These are phyloP conservation scores for Ferrisia virgata DNA, from an alignment of 2,888 invertebrate genomes.

Conservation along the genomic window DNA sequence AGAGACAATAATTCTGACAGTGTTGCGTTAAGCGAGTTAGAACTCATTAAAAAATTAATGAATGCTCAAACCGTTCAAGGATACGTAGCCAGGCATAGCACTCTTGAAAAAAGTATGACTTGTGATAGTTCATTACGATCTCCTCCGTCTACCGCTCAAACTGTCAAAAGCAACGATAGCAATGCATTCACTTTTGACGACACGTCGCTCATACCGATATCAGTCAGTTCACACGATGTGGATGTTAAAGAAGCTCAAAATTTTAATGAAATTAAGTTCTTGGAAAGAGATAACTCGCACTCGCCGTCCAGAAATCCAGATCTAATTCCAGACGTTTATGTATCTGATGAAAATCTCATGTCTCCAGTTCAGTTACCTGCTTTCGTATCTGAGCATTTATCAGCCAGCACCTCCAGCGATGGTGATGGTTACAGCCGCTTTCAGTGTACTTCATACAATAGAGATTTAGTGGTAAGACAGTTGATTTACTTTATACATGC, in stretches of 20 bases:
- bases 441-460: neutral
- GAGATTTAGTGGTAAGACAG: conserved; percentile 12
- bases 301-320: conserved; percentile 46
- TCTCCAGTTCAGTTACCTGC: conserved; percentile 7
- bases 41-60: conserved; percentile 63
- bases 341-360: neutral
- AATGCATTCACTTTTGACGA: conserved; percentile 13
- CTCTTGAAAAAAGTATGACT: conserved; percentile 83
- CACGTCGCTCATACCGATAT: conserved; percentile 27
- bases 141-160: conserved; percentile 59
- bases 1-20: neutral
- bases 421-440: neutral
- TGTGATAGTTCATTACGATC: conserved; percentile 83
- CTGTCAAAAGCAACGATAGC: neutral
- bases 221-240: neutral
- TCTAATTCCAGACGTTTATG: conserved; percentile 42
- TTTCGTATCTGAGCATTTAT: conserved; percentile 25
- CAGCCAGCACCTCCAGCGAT: neutral
- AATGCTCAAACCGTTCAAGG: conserved; percentile 83
- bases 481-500: too few species aligned
- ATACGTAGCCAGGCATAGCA: conserved; percentile 82
- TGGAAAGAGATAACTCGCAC: conserved; percentile 2
- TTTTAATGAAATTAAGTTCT: conserved; percentile 2
- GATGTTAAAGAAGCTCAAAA: neutral
- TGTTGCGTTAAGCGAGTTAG: conserved; percentile 55